phyloP scores from a whole-genome alignment of 2,888 invertebrate genomes.

The Fissipunctia ypsillon region DNA sequence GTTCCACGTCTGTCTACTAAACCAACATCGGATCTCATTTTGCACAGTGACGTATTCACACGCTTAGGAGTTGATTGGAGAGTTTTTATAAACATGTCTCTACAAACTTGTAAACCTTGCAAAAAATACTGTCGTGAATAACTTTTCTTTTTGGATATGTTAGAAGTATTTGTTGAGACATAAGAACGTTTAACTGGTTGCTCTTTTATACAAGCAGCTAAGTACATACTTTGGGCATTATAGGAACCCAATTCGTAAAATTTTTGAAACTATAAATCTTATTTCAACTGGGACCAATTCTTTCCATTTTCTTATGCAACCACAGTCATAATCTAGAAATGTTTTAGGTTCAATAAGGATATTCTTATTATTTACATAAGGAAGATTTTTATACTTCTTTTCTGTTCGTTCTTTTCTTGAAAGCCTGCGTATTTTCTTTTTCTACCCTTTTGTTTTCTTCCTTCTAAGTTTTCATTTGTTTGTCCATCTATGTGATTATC shows the following conservation, averaged over 20 bases:
- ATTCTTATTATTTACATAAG: conserved; percentile 29
- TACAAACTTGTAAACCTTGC: conserved; percentile 34
- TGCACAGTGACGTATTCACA: conserved; percentile 33
- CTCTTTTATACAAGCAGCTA: conserved; percentile 34
- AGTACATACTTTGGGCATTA: conserved; percentile 25
- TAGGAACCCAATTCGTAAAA: conserved; percentile 32
- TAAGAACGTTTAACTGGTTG: conserved; percentile 18
- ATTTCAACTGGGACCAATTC: conserved; percentile 24
- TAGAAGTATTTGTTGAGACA: conserved; percentile 18
- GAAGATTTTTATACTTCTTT: conserved; percentile 24
- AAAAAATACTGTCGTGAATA: conserved; percentile 37
- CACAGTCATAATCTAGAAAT: conserved; percentile 33
- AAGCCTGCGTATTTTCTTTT: conserved; percentile 7
- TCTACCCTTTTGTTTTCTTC: conserved; percentile 2
- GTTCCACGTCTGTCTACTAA: conserved; percentile 35
- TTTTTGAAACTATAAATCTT: conserved; percentile 20
- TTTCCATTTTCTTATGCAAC: conserved; percentile 25
- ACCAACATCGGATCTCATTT: conserved; percentile 33
- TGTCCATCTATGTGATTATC: neutral
- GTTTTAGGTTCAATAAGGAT: conserved; percentile 23
- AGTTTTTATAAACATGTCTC: conserved; percentile 36
- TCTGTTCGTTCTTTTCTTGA: conserved; percentile 15
- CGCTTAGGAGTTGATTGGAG: conserved; percentile 37
- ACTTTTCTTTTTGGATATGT: conserved; percentile 29
- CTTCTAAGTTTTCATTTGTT: conserved; percentile 9